phyloP scores from a whole-genome alignment of 92 coral and sea anemone species.

The Phenganax marumi region DNA sequence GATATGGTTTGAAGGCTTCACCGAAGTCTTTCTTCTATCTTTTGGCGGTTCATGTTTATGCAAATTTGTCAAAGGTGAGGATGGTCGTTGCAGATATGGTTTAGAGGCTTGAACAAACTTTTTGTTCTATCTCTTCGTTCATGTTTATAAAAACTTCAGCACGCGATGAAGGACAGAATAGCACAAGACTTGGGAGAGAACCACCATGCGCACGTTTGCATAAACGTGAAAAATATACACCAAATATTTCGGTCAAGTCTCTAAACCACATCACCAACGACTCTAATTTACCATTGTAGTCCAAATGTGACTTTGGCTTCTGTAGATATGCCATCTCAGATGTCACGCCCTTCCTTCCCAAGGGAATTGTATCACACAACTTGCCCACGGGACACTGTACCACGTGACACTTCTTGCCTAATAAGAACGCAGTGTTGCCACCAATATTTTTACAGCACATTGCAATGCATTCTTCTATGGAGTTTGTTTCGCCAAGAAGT shows the following conservation, averaged over 20 bases:
- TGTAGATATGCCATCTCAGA: conserved; percentile 38
- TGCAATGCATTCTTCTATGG: conserved; percentile 75
- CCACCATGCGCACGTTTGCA: too few species aligned
- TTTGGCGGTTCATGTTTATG: too few species aligned
- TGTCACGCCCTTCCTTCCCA: background rate
- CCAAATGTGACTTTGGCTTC: conserved; percentile 29
- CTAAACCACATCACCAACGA: background rate
- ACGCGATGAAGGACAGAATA: too few species aligned
- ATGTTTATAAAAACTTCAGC: too few species aligned
- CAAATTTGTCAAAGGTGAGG: too few species aligned
- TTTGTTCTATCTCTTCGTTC: too few species aligned
- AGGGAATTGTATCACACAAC: conserved; percentile 61
- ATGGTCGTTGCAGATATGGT: too few species aligned
- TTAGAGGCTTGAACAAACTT: too few species aligned
- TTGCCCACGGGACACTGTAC: conserved; percentile 77
- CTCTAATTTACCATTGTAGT: conserved; percentile 19
- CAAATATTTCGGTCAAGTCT: background rate
- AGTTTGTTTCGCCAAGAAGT: conserved; percentile 83
- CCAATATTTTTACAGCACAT: conserved; percentile 69
- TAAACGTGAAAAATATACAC: too few species aligned
- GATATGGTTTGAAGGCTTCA: too few species aligned
- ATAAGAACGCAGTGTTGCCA: conserved; percentile 88
- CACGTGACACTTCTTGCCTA: conserved; percentile 87
- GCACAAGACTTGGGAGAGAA: too few species aligned
- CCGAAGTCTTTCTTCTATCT: too few species aligned